These are phyloP conservation scores for Pangasius djambal DNA, from an alignment of 2,797 vertebrate genomes.

Conservation along the genomic window DNA sequence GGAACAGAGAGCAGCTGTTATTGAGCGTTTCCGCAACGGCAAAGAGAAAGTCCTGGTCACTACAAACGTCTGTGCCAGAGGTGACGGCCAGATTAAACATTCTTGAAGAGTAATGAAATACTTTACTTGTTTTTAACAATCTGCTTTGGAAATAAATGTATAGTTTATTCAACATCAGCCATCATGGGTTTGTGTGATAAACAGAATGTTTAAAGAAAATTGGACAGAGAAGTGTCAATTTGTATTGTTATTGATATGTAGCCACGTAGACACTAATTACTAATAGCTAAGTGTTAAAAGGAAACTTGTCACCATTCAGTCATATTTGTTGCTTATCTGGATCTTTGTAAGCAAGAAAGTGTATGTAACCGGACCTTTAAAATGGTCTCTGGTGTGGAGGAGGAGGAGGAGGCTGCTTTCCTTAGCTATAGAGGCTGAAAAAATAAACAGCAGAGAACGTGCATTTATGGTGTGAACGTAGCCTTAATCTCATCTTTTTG, in stretches of 20 bases:
- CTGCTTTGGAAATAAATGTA: neutral
- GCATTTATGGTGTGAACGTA: neutral
- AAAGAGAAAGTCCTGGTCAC: constrained; percentile 98
- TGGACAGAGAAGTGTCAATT: neutral
- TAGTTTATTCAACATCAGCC: neutral
- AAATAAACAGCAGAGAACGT: neutral
- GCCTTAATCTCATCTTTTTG: neutral
- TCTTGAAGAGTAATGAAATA: neutral
- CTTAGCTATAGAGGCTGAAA: neutral
- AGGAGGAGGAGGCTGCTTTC: neutral
- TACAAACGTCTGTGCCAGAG: constrained; percentile 91
- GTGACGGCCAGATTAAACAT: constrained; percentile 54
- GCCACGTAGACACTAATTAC: neutral
- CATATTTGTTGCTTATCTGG: neutral
- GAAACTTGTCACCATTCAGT: neutral
- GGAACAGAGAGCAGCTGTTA: constrained; percentile 92
- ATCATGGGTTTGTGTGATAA: neutral
- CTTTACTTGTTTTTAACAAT: neutral
- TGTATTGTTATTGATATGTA: too few relatives aligned
- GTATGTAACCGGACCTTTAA: neutral
- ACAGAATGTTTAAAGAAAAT: neutral
- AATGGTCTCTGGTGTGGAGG: neutral
- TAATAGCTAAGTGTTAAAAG: neutral
- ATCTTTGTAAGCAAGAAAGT: neutral
- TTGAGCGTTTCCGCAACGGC: constrained; percentile 93